Conservation (phyloP, 1,140 invertebrate genomes). For the Heliconius congener region DNA sequence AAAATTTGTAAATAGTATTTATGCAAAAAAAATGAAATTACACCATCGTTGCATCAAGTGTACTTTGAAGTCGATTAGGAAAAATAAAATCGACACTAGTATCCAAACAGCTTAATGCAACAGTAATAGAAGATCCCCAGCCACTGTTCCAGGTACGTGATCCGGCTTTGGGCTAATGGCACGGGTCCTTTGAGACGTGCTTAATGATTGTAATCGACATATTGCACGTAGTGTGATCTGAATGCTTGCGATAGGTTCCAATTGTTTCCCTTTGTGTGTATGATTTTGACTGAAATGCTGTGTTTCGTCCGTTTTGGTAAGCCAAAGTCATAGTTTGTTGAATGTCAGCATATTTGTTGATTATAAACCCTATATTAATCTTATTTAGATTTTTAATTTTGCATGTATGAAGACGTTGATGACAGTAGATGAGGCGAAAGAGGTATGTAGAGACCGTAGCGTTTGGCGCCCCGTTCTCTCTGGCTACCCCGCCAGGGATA, state of each 20-base stretch:
- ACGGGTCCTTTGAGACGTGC: conserved; percentile 1
- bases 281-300: neutral
- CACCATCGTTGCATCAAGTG: no score
- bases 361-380: no score
- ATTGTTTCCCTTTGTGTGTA: conserved; percentile 1
- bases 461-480: no score
- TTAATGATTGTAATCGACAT: conserved; percentile 21
- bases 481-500: no score
- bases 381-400: no score
- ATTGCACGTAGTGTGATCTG: conserved; percentile 13
- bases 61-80: neutral
- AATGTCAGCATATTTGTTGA: no score
- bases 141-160: conserved; percentile 13
- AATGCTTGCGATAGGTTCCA: conserved; percentile 4
- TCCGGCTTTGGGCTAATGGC: conserved; percentile 15
- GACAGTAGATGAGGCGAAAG: no score
- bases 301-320: neutral
- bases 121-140: neutral
- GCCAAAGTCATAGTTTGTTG: no score
- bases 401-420: no score
- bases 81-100: neutral
- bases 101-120: neutral
- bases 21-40: no score
- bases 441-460: no score
- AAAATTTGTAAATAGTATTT: no score